Percentiles rank a stretch among this genome's conserved stretches.
phyloP scores from a whole-genome alignment of 2,113 vertebrate species.

The Sylvilagus bachmani region DNA sequence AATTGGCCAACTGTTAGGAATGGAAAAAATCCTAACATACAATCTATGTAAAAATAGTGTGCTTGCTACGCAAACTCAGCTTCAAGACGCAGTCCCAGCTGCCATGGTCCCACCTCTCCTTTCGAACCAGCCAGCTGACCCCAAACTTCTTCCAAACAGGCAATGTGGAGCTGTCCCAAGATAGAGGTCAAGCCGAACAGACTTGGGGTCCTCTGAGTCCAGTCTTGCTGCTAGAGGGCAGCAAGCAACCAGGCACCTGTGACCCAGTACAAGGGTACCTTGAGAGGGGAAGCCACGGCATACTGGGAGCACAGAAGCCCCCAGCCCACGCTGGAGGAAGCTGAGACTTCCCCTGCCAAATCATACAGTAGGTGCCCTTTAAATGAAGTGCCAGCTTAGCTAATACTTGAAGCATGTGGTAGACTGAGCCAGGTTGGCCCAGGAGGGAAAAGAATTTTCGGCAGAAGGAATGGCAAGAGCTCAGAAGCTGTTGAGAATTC shows the following conservation, averaged over 20 bases:
- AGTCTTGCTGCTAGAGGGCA: conserved; percentile 3
- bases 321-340: background rate
- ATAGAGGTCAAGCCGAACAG: conserved; percentile 13
- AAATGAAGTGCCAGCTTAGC: conserved; percentile 9
- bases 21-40: conserved; percentile 64
- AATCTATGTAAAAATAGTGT: conserved; percentile 83
- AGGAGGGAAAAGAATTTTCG: conserved; percentile 47
- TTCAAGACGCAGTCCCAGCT: conserved; percentile 64
- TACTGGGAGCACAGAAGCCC: background rate
- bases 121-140: conserved; percentile 72
- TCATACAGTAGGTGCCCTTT: background rate
- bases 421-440: background rate
- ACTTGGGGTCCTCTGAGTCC: conserved; percentile 32
- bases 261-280: background rate
- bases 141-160: conserved; percentile 37
- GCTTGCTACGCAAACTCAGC: conserved; percentile 71
- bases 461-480: conserved; percentile 36
- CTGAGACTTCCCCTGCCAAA: background rate
- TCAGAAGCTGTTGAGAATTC: conserved; percentile 19
- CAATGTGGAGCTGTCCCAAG: conserved; percentile 32
- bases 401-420: conserved; percentile 2
- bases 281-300: background rate
- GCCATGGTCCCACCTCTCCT: background rate
- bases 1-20: conserved; percentile 82
- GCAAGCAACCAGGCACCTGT: background rate